Base-by-base conservation (phyloP, 2,888 invertebrate species). In the Apodemia mormo region DNA sequence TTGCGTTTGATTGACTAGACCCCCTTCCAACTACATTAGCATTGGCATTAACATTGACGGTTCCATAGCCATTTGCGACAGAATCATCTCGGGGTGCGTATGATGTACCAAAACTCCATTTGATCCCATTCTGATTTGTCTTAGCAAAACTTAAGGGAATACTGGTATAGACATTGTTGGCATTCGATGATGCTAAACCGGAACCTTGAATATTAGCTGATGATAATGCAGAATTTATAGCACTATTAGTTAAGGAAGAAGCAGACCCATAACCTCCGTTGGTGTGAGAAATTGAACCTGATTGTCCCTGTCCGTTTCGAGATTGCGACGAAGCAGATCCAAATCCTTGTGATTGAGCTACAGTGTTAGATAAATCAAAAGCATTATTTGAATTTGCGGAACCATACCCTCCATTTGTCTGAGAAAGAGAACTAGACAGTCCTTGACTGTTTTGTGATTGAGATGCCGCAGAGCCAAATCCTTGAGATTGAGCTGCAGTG, bases 261-360 rank as follows among this genome's bases (percentile, higher is more conserved):
- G 90, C 89, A 54, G 81, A 80, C n/a, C 61, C 61, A 37, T 33
- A 61, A 14, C 61, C 61, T 7, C 37, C 61, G 37, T 37, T 61
- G 33, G 61, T 61, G 6, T 61, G 61, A 61, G 61, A 61, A 14
- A 33, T 5, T 33, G 61, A 61, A 37, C n/a, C 37, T n/a, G 37
- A 61, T n/a, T 61, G 61, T n/a, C 12, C 33, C 7, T 14, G 33
- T 14, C 12, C 7, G 14, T n/a, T 61, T 61, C n/a, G 37, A 61
- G 61, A 30, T 33, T 61, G 61, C 2, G 88, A 82, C 22, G 82
- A 81, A 54, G 88, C 88, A 14, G 80, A 81, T 4, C 81, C 81
- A 73, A 77, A 84, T 30, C 85, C 80, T 65, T 87, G 87, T 72
- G 83, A 78, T 72, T 82, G 87, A 64, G 85, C 85, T 7, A 81